Evolutionary conservation across 1,140 invertebrate genomes (phyloP), one percentile per base, ranked within the genome.

Genomic region (Propsilocerus akamusi): DNA sequence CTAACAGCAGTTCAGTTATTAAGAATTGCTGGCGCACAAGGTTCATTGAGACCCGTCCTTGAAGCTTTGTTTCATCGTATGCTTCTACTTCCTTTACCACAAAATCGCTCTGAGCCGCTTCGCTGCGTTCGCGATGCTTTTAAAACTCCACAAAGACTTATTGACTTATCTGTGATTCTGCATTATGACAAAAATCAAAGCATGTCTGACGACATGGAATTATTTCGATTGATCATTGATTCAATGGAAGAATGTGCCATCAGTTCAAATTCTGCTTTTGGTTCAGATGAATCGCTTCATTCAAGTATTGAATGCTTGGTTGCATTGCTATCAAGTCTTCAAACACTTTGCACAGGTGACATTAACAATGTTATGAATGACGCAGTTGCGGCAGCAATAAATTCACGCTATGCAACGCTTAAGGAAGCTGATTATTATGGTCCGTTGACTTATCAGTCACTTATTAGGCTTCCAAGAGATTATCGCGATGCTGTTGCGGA

Each of bases 21-120:
- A 1, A 72, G 88, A 25, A 66, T 94, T 25, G 85, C 93, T 4
- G 91, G 90, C 0, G 80, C 80, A 49, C 81, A 88, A 23, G 78
- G 81, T 1, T 83, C 83, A 8, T 68, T 94, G 49, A 70, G 90
- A 14, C 88, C 90, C 12, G 88, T 93, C 30, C 65, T 95, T 50
- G 89, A 95, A 62, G 90, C 89, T 0, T 70, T 95, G 2, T 94
- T 93, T 62, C 89, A 94, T 67, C 72, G 89, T 26, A 92, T 94
- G 83, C 66, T 94, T 0, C 67, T 94, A 0, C 84, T 92, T 66
- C 87, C 89, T 23, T 81, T 83, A 0, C 78, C 86, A 0, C 72
- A 80, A 30, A 86, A 91, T 65, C 75, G 90, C 28, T 69, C 86
- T 4, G 89, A 94, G 60, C 82, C 89, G 0, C 61, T 95, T 7